phyloP scores from a whole-genome alignment of 2,888 invertebrate genomes.

The Celastrina argiolus region DNA sequence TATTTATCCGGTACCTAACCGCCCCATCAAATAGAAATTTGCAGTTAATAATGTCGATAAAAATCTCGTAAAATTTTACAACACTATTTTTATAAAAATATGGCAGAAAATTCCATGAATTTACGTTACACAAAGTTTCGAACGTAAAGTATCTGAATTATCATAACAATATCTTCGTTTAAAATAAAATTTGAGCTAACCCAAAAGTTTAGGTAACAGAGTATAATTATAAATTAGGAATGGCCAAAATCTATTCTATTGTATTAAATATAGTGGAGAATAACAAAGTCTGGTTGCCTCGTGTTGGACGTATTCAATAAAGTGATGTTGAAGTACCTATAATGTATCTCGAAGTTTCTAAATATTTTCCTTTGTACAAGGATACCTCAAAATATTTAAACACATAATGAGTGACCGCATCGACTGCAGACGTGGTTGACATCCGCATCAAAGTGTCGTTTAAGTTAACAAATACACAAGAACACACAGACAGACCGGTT shows the following conservation, averaged over 20 bases:
- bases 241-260: not conserved
- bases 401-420: no score
- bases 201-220: not conserved
- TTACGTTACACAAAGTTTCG: slow-evolving; percentile 11
- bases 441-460: no score
- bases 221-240: not conserved
- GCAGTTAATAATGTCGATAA: slow-evolving; percentile 12
- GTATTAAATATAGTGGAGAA: not conserved
- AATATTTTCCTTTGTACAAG: no score
- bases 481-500: no score
- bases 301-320: no score
- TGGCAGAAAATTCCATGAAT: slow-evolving; percentile 3
- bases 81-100: slow-evolving; percentile 18
- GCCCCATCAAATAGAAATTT: not conserved
- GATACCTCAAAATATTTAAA: no score
- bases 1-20: not conserved
- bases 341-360: no score
- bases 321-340: no score
- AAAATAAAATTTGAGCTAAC: not conserved
- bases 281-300: not conserved
- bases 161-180: not conserved
- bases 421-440: no score
- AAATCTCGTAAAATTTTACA: slow-evolving; percentile 19
- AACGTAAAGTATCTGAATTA: not conserved
- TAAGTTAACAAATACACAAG: no score